Base-by-base conservation (phyloP, 2,113 vertebrate species). In the Numida meleagris region DNA sequence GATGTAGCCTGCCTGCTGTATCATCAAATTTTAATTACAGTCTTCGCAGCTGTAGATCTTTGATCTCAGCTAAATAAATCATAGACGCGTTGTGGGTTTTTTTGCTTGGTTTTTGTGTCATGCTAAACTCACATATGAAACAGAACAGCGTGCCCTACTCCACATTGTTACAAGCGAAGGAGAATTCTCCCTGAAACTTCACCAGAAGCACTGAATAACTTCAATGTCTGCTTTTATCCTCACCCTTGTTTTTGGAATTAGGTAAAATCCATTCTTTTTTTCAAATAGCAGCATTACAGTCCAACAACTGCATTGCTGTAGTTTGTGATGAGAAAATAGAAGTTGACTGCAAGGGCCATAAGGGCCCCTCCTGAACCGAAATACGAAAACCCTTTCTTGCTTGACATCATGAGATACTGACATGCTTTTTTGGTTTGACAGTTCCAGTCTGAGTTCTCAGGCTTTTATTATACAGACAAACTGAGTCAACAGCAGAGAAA, bases 41-140 rank as follows among this genome's bases (percentile, higher is more conserved):
- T 97, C 89, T 97, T 95, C 94, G 81, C 91, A 95, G 86, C 76
- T 95, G 42, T 88, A 82, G 83, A 68, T 91, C 93, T 97, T 95
- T 97, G 89, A 96, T 97, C 94, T 96, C 86, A 92, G 91, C 83
- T 95, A 85, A 96, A 93, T 97, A 97, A 97, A 96, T 97, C 95
- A 95, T 95, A 90, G 94, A n/a, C 71, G 81, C 0, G 1, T 62
- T 72, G 90, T 95, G 94, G 57, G 57, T 9, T 63, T 62, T 95
- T 96, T 96, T 84, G 68, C 58, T 55, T 85, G 74, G 65, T 61
- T 89, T 89, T 38, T 81, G 74, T 94, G 79, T 86, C 93, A 95
- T 88, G 82, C 88, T 94, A 96, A 95, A 87, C 63, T 94, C 91
- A 96, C 67, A 90, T 79, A 93, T 90, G 91, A 84, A 95, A 86